phyloP scores from a whole-genome alignment of 2,797 vertebrate species.

The Smutsia temminckii region DNA sequence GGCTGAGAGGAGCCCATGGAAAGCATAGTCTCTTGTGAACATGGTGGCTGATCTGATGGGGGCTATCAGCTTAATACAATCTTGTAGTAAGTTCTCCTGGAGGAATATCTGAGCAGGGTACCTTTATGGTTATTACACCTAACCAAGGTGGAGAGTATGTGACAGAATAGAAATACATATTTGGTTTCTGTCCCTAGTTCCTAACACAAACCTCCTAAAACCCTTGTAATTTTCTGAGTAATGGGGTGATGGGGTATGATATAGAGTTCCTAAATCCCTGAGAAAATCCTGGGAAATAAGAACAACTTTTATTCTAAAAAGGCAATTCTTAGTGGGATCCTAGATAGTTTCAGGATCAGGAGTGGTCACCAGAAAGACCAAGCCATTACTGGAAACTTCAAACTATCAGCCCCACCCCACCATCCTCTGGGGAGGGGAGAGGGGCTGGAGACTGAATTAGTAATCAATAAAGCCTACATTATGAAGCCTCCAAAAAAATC shows the following conservation, averaged over 20 bases:
- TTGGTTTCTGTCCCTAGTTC: background rate
- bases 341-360: background rate
- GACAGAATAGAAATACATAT: background rate
- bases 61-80: background rate
- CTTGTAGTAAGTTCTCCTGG: background rate
- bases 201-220: background rate
- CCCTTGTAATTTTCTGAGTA: background rate
- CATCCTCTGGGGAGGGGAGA: background rate
- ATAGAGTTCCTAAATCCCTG: background rate
- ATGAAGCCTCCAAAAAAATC: background rate
- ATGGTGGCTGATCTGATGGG: background rate
- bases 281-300: background rate
- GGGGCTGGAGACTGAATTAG: background rate
- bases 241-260: background rate
- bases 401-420: background rate
- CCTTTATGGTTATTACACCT: background rate
- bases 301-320: background rate
- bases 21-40: background rate
- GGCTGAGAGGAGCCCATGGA: background rate
- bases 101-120: background rate
- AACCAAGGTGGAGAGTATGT: background rate
- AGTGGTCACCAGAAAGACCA: background rate
- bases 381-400: background rate
- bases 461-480: background rate
- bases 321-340: background rate